Conservation (phyloP, 1,140 invertebrate species). For the Manduca sexta region DNA sequence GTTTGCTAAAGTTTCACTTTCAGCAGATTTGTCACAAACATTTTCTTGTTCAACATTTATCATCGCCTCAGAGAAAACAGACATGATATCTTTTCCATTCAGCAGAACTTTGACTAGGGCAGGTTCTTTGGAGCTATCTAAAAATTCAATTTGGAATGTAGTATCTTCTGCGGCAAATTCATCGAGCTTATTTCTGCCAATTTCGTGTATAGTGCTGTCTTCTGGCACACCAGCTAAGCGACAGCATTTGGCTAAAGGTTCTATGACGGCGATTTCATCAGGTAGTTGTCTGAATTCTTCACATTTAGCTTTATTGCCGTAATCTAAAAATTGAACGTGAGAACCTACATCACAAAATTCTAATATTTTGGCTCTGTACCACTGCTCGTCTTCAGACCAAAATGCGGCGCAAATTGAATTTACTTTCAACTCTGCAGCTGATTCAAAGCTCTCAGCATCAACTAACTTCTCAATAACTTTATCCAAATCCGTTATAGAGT, state of each 20-base stretch:
- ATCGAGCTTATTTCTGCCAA: conserved; percentile 65
- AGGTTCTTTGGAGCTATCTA: conserved; percentile 65
- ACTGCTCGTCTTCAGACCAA: conserved; percentile 77
- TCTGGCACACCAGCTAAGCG: conserved; percentile 70
- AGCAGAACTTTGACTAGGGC: conserved; percentile 54
- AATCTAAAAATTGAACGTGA: conserved; percentile 82
- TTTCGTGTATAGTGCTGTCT: conserved; percentile 48
- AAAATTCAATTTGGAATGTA: conserved; percentile 69
- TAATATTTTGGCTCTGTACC: conserved; percentile 77
- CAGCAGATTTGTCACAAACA: neutral
- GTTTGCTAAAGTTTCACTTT: neutral
- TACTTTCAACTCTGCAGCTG: conserved; percentile 62
- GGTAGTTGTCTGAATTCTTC: conserved; percentile 76
- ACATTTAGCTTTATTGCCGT: conserved; percentile 79
- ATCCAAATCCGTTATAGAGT: conserved; percentile 72
- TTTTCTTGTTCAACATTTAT: conserved; percentile 8
- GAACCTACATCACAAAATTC: conserved; percentile 71
- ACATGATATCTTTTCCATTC: conserved; percentile 46
- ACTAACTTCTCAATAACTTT: conserved; percentile 74
- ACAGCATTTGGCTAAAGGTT: conserved; percentile 77
- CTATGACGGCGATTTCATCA: conserved; percentile 73
- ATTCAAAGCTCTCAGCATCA: conserved; percentile 69
- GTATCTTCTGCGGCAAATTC: conserved; percentile 57
- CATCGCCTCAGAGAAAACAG: conserved; percentile 19
- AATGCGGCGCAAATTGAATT: conserved; percentile 77